phyloP scores from a whole-genome alignment of 2,888 invertebrate species.

The Blomia tropicalis region DNA sequence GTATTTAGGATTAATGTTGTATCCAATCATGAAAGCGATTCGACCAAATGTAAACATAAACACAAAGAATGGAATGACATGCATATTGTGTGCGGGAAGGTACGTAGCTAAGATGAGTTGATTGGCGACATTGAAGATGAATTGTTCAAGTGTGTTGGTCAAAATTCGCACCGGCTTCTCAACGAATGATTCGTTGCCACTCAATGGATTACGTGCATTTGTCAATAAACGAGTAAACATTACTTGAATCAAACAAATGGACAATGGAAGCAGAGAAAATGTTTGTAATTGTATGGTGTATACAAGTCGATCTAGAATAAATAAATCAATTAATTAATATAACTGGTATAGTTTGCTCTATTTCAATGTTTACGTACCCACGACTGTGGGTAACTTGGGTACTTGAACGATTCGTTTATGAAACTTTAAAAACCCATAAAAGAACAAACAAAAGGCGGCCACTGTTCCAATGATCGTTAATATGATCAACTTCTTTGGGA shows the following conservation, averaged over 20 bases:
- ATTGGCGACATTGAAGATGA: conserved; percentile 18
- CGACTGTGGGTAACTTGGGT: not conserved
- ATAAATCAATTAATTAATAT: not conserved
- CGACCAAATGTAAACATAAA: conserved; percentile 22
- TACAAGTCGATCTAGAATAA: conserved; percentile 14
- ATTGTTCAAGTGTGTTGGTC: conserved; percentile 24
- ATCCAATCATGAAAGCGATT: conserved; percentile 22
- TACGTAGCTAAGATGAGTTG: conserved; percentile 22
- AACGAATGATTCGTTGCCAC: conserved; percentile 10
- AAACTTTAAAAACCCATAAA: not conserved
- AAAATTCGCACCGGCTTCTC: conserved; percentile 17
- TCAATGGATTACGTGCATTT: conserved; percentile 10
- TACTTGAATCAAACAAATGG: not conserved
- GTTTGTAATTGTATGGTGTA: conserved; percentile 19
- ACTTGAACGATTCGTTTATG: not conserved
- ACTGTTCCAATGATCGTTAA: not conserved
- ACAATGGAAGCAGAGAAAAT: conserved; percentile 2
- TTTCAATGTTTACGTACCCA: not conserved
- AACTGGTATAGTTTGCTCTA: not conserved
- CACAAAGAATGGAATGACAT: conserved; percentile 20
- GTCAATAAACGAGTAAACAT: not conserved
- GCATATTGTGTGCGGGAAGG: conserved; percentile 13
- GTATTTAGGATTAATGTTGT: conserved; percentile 22
- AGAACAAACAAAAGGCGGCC: not conserved
- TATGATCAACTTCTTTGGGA: not conserved